A percentile compares a stretch with the other conserved stretches of the same genome.
phyloP scores from a whole-genome alignment of 1,140 invertebrate species.

The Anoplolepis gracilipes region DNA sequence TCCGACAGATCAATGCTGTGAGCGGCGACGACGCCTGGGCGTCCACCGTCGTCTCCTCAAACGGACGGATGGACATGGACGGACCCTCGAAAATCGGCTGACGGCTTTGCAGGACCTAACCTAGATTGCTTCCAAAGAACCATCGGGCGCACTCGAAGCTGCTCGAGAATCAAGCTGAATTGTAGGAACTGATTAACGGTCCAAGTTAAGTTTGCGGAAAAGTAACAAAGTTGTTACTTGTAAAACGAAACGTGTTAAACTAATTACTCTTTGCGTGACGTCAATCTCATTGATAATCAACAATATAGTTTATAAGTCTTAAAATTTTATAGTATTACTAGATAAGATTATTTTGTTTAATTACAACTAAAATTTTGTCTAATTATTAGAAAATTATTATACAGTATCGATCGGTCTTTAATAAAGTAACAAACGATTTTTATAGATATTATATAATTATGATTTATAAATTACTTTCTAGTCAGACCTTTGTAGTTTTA shows the following conservation, averaged over 20 bases:
- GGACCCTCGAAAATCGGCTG: conserved; percentile 59
- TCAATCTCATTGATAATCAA: neutral
- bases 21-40: conserved; percentile 82
- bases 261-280: neutral
- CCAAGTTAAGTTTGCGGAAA: neutral
- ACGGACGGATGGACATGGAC: conserved; percentile 71
- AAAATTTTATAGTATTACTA: neutral
- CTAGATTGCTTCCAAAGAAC: conserved; percentile 60
- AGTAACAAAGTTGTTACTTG: neutral
- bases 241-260: conserved; percentile 8
- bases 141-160: conserved; percentile 49
- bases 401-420: neutral
- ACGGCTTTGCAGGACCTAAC: conserved; percentile 51
- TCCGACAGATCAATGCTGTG: conserved; percentile 85
- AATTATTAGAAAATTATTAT: neutral
- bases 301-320: neutral
- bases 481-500: neutral
- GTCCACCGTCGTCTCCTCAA: conserved; percentile 76
- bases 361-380: neutral
- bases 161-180: conserved; percentile 27
- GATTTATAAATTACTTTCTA: neutral
- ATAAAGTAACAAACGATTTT: neutral
- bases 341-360: neutral
- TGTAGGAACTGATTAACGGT: conserved; percentile 49
- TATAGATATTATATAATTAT: neutral